phyloP scores from a whole-genome alignment of 2,888 invertebrate species.

The Capitulum mitella region DNA sequence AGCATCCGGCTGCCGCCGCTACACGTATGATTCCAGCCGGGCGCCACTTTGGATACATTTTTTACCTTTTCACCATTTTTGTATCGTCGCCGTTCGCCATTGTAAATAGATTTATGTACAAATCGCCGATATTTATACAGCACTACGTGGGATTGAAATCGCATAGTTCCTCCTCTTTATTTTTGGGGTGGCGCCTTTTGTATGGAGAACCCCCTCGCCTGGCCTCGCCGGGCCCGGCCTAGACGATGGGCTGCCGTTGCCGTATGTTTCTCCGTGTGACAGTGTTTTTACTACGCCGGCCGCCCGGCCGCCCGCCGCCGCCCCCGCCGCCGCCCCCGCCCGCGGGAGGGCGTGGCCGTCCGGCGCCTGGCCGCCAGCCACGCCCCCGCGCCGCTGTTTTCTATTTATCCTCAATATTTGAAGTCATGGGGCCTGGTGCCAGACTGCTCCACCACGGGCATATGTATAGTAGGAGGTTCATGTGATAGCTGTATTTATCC shows the following conservation, averaged over 20 bases:
- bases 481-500: conserved; percentile 24
- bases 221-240: too few species aligned
- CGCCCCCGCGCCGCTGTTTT: neutral
- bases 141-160: conserved; percentile 15
- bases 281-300: neutral
- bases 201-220: neutral
- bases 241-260: neutral
- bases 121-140: conserved; percentile 18
- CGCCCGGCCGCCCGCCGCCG: neutral
- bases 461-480: conserved; percentile 5
- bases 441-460: neutral
- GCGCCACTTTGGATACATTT: conserved; percentile 22
- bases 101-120: conserved; percentile 25
- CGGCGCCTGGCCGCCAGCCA: neutral
- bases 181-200: conserved; percentile 16
- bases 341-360: neutral
- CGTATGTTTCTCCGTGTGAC: neutral
- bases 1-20: neutral
- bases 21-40: neutral
- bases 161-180: conserved; percentile 19
- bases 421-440: neutral
- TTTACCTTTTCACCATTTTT: conserved; percentile 24
- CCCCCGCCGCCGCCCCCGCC: conserved; percentile 15
- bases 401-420: conserved; percentile 23
- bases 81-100: conserved; percentile 17